Evolutionary conservation across 2,797 vertebrate genomes (phyloP).

Genomic region (Macropodus opercularis): DNA sequence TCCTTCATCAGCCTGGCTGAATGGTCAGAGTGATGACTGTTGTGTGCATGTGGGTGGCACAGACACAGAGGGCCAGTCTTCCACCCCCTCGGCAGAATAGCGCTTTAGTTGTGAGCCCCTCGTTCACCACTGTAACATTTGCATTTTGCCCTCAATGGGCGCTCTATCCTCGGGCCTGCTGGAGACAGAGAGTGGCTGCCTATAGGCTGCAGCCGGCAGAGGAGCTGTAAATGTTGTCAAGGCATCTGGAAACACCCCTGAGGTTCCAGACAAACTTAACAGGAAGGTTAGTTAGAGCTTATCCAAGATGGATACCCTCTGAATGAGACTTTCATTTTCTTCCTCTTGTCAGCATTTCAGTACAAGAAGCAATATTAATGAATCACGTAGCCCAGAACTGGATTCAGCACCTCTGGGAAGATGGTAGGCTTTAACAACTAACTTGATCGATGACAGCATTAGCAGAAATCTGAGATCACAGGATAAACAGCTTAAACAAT

Average conservation of each 20-base stretch:
- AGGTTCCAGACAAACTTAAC: conserved; percentile 25
- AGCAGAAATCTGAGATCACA: conserved; percentile 20
- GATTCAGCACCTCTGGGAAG: neutral
- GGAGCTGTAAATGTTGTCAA: conserved; percentile 51
- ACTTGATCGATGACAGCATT: conserved; percentile 44
- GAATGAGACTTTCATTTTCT: conserved; percentile 33
- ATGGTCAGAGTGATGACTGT: conserved; percentile 69
- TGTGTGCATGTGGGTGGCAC: conserved; percentile 76
- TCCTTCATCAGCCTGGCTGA: conserved; percentile 59
- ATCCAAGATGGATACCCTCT: conserved; percentile 8
- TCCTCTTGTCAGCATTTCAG: conserved; percentile 35
- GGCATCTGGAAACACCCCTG: conserved; percentile 20
- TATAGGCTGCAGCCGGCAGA: conserved; percentile 47
- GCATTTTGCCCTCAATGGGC: conserved; percentile 73
- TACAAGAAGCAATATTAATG: conserved; percentile 19
- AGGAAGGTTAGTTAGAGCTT: conserved; percentile 6
- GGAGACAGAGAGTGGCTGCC: conserved; percentile 50
- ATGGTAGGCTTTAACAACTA: conserved; percentile 16
- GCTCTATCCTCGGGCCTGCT: conserved; percentile 67
- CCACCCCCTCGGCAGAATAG: conserved; percentile 68
- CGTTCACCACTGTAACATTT: conserved; percentile 77
- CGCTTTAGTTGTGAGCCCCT: conserved; percentile 71
- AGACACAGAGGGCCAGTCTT: conserved; percentile 77
- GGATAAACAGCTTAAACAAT: conserved; percentile 1
- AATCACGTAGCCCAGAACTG: neutral